Evolutionary conservation across 2,888 invertebrate genomes (phyloP).

Genomic region (Nymphalis polychloros): DNA sequence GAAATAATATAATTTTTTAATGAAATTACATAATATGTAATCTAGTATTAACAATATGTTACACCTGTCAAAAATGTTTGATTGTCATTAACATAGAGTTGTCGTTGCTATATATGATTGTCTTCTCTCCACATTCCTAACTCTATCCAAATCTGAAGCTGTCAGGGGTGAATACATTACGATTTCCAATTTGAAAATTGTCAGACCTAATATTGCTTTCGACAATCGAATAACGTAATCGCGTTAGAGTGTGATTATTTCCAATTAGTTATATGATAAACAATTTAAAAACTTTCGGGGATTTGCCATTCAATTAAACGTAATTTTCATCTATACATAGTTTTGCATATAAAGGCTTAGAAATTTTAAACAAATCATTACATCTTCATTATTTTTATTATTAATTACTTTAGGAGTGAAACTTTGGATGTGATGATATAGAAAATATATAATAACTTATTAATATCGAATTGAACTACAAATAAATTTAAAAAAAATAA

Average conservation of each 20-base stretch:
- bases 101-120: constrained; percentile 1
- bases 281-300: constrained; percentile 44
- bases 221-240: constrained; percentile 69
- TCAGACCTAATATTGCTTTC: constrained; percentile 71
- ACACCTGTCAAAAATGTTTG: no score
- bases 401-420: no score
- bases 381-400: no score
- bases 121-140: constrained; percentile 39
- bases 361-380: no score
- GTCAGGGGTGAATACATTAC: constrained; percentile 75
- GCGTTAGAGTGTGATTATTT: constrained; percentile 70
- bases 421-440: no score
- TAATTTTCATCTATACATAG: not conserved
- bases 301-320: constrained; percentile 28
- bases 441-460: no score
- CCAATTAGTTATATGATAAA: constrained; percentile 73
- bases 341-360: not conserved
- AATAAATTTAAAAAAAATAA: no score
- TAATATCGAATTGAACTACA: no score
- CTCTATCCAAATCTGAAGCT: constrained; percentile 40
- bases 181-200: constrained; percentile 76
- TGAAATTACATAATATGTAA: no score
- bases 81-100: not conserved
- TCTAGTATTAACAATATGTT: no score
- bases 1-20: no score